Evolutionary conservation across 2,888 invertebrate genomes (phyloP).

Genomic region (Agrochola circellaris): DNA sequence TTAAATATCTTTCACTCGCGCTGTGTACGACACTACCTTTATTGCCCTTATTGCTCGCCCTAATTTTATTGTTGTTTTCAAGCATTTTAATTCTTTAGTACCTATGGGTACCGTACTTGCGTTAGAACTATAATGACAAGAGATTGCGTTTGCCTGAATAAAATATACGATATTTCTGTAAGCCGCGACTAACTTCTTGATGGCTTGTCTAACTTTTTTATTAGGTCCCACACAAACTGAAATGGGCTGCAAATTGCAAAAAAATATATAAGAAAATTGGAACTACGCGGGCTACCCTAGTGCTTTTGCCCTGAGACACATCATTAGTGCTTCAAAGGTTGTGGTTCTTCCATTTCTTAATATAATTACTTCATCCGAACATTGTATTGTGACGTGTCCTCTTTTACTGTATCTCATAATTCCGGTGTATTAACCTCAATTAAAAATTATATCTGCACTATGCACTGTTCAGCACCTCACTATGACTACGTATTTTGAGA

Average conservation of each 20-base stretch:
- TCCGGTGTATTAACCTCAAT: not conserved
- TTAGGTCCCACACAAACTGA: not conserved
- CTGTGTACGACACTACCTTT: not conserved
- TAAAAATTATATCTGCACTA: not conserved
- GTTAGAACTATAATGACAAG: too few relatives aligned
- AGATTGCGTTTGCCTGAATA: not conserved
- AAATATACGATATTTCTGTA: too few relatives aligned
- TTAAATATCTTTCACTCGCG: not conserved
- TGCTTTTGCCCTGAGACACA: not conserved
- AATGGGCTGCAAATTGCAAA: not conserved
- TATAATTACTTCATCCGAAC: too few relatives aligned
- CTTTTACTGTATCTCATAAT: not conserved
- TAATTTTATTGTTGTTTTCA: not conserved
- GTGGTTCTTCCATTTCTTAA: not conserved
- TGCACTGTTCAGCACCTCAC: constrained; percentile 25
- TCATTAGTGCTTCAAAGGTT: not conserved
- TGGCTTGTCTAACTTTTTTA: not conserved
- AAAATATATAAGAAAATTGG: not conserved
- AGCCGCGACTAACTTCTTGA: not conserved
- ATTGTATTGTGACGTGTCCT: not conserved
- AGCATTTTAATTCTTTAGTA: not conserved
- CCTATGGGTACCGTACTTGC: not conserved
- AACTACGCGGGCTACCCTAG: not conserved
- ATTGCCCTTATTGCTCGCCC: not conserved
- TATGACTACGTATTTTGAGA: constrained; percentile 13